Base-by-base conservation (phyloP, 2,797 vertebrate genomes). In the Babyrousa celebensis region DNA sequence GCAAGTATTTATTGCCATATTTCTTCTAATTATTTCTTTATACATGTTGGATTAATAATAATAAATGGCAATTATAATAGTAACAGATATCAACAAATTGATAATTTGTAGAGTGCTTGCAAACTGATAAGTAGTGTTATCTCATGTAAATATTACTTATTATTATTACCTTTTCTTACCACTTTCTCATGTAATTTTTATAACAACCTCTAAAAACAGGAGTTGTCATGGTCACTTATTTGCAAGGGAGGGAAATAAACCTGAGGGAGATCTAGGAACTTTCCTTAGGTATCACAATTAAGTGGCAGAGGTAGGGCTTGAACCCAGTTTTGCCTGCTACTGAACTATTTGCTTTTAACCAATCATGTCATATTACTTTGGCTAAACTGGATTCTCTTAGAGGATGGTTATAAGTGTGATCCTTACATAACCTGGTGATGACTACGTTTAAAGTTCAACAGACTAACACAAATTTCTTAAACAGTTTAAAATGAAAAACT, bases 11-110 rank as follows among this genome's bases (percentile, higher is more conserved):
- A 71, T 21, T 79, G 63, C 65, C 63, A 18, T 83, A 52, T 85
- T 90, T 65, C 18, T 85, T 62, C 56, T 43, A 60, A 78, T 18
- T n/a, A 58, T n/a, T 40, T 95, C 83, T 97, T 89, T 32, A 58
- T 17, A 16, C 56, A 16, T 58, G 29, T 16, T 48, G 8, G 12
- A 79, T 56, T 85, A 71, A 65, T 78, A 52, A 82, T 48, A 85
- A 82, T 67, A 82, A 54, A 40, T 85, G 89, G 58, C 54, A 91
- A 85, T 71, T 67, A 85, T 32, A 94, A 74, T 21, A 72, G 18
- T 60, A 80, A 63, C 6, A 80, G 63, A 52, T 89, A 89, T 21
- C 40, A 36, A 29, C 20, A 74, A 87, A 16, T 32, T 70, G 58
- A 85, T 56, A 89, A 79, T 12, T 12, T 63, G 32, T 21, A 77